phyloP scores from a whole-genome alignment of 2,888 invertebrate species.

The Oscheius sp. region DNA sequence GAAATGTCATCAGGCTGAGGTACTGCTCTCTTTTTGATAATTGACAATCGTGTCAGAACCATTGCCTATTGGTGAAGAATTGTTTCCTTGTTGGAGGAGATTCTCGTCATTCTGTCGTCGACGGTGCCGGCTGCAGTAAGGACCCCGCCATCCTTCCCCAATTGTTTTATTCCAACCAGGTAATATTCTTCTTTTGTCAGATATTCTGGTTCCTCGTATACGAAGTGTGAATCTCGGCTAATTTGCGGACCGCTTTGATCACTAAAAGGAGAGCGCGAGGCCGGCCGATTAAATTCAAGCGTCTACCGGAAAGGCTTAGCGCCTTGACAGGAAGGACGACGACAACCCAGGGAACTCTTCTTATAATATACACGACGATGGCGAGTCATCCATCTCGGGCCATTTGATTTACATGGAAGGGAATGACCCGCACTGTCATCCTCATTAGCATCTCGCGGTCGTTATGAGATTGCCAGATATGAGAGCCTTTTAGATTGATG shows the following conservation, averaged over 20 bases:
- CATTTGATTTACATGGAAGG: constrained; percentile 30
- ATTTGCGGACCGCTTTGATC: constrained; percentile 25
- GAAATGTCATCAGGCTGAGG: constrained; percentile 50
- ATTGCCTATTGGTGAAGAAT: constrained; percentile 46
- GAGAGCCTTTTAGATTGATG: not conserved
- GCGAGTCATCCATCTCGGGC: constrained; percentile 3
- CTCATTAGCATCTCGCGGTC: constrained; percentile 37
- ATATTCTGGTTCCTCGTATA: not conserved
- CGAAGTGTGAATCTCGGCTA: constrained; percentile 33
- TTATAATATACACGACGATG: too few species aligned
- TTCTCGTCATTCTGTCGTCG: constrained; percentile 55
- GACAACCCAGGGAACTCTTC: not conserved
- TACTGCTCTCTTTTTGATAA: not conserved
- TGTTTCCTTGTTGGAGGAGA: constrained; percentile 60
- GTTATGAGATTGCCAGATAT: constrained; percentile 29
- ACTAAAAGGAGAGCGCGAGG: constrained; percentile 31
- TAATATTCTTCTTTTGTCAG: constrained; percentile 3
- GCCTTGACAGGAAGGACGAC: constrained; percentile 16
- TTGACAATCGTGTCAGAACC: constrained; percentile 34
- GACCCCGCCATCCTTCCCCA: constrained; percentile 57
- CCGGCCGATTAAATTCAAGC: constrained; percentile 32
- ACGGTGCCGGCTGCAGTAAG: constrained; percentile 59
- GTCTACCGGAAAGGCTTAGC: constrained; percentile 23
- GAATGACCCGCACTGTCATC: not conserved
- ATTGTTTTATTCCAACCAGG: constrained; percentile 55